Conservation (phyloP, 2,113 vertebrate genomes). For the Oenanthe oenanthe region DNA sequence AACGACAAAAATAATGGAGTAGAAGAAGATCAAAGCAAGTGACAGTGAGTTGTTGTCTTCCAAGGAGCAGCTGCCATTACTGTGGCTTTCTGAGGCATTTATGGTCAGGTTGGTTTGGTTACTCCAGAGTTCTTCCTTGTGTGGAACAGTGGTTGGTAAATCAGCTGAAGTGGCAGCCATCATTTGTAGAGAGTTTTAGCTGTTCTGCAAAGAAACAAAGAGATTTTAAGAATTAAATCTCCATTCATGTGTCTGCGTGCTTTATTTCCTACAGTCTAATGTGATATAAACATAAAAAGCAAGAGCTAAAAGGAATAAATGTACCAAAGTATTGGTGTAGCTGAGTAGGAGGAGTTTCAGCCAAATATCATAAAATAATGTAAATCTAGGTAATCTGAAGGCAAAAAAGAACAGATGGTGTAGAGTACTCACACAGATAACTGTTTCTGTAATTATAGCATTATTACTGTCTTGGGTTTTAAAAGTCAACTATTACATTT, state of each 20-base stretch:
- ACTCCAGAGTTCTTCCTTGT: neutral
- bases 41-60: conserved; percentile 68
- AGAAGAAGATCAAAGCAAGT: conserved; percentile 73
- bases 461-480: neutral
- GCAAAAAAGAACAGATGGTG: neutral
- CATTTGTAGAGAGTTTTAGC: conserved; percentile 10
- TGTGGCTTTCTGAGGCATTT: conserved; percentile 33
- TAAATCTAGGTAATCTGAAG: neutral
- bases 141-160: neutral
- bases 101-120: conserved; percentile 24
- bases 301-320: neutral
- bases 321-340: neutral
- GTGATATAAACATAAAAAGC: neutral
- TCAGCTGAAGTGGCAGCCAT: conserved; percentile 48
- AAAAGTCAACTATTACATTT: neutral
- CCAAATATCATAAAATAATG: neutral
- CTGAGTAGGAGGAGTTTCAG: neutral
- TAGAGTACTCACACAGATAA: neutral
- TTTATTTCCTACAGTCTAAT: neutral
- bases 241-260: neutral
- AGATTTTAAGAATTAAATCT: neutral
- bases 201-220: conserved; percentile 10
- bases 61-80: conserved; percentile 37
- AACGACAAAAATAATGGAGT: conserved; percentile 82
- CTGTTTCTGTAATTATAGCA: neutral